Conservation (phyloP, 2,113 vertebrate genomes). For the Saccopteryx bilineata region DNA sequence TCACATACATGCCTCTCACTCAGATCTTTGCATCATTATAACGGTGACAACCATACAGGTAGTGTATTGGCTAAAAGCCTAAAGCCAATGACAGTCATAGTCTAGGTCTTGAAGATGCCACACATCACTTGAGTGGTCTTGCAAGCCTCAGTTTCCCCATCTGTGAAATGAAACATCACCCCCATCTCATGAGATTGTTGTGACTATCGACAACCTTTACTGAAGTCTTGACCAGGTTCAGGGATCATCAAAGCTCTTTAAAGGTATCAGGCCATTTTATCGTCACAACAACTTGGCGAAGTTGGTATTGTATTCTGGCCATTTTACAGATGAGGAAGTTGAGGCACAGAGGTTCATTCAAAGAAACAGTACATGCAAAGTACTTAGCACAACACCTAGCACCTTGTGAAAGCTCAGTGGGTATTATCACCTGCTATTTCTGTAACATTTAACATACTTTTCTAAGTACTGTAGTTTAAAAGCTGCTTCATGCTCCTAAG, state of each 20-base stretch:
- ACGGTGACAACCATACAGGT: background rate
- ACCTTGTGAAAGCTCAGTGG: background rate
- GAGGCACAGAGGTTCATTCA: background rate
- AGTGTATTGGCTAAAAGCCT: background rate
- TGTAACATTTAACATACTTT: background rate
- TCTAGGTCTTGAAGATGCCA: background rate
- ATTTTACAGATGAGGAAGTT: conserved; percentile 5
- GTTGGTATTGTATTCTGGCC: background rate
- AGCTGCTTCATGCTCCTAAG: background rate
- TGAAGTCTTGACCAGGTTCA: background rate
- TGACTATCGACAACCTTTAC: background rate
- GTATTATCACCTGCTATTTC: background rate
- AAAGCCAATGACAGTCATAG: background rate
- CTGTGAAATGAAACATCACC: background rate
- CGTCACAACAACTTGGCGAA: background rate
- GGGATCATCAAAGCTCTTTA: background rate
- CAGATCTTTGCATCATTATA: background rate
- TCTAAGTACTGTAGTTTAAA: conserved; percentile 14
- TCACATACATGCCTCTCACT: background rate
- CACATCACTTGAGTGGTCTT: background rate
- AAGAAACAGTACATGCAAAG: background rate
- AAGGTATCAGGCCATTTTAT: background rate
- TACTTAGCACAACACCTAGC: background rate
- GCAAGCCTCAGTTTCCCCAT: background rate
- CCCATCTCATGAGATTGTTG: background rate